Evolutionary conservation across 2,113 vertebrate genomes (phyloP).

Genomic region (Dasyprocta punctata): DNA sequence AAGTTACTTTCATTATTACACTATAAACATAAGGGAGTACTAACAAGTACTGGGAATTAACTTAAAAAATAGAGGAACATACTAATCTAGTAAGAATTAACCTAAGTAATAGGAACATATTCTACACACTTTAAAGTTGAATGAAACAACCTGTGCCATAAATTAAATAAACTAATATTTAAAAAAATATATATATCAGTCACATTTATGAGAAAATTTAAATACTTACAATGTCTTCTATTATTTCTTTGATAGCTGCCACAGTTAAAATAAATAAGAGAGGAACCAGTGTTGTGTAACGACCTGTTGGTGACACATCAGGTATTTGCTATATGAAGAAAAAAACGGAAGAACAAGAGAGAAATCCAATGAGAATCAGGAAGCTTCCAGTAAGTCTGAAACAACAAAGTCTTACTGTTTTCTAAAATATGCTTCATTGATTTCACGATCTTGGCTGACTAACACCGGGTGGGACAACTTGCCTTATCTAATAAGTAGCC

Average conservation of each 20-base stretch:
- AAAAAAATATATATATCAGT: background rate
- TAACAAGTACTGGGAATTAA: background rate
- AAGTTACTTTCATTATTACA: conserved; percentile 43
- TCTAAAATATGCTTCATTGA: background rate
- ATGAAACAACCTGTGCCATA: background rate
- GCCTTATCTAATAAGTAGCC: background rate
- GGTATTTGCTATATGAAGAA: conserved; percentile 94
- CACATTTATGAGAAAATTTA: background rate
- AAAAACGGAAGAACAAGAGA: conserved; percentile 25
- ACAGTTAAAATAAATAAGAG: conserved; percentile 98
- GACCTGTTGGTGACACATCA: conserved; percentile 98
- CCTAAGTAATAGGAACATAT: background rate
- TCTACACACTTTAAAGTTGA: background rate
- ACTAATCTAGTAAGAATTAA: background rate
- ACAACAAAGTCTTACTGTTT: background rate
- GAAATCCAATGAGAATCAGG: conserved; percentile 50
- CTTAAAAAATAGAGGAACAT: background rate
- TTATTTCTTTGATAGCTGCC: conserved; percentile 97
- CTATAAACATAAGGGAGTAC: background rate
- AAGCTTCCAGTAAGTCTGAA: background rate
- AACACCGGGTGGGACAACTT: background rate
- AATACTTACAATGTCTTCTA: conserved; percentile 97
- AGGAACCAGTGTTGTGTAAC: conserved; percentile 98
- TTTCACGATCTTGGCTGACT: background rate
- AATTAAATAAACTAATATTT: background rate